Percentiles rank a stretch among this genome's conserved stretches.
Evolutionary conservation across 2,888 invertebrate species (phyloP).

Genomic region (Boloria selene): DNA sequence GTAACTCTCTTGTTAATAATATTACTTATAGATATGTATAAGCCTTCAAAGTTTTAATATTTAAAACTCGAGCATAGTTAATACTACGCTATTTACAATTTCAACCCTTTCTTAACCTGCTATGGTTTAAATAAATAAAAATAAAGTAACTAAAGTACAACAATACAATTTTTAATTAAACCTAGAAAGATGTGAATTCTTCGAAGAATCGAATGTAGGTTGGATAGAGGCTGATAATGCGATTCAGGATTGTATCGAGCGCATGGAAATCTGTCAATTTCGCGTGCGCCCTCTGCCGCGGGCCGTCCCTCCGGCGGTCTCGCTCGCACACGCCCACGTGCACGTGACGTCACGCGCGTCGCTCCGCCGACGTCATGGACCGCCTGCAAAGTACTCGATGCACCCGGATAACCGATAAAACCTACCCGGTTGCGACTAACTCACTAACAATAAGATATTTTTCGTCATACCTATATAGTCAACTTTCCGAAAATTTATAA

Average conservation of each 20-base stretch:
- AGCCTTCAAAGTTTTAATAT: background rate
- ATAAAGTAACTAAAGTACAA: too few species aligned
- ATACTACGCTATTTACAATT: too few species aligned
- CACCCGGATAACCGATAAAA: slow-evolving; percentile 24
- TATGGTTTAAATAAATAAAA: too few species aligned
- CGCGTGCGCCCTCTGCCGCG: slow-evolving; percentile 63
- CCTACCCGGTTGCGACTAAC: slow-evolving; percentile 29
- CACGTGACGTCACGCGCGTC: slow-evolving; percentile 69
- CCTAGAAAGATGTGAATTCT: too few species aligned
- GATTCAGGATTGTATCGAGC: slow-evolving; percentile 76
- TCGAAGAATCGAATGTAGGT: too few species aligned
- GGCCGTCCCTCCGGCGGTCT: slow-evolving; percentile 48
- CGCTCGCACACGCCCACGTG: slow-evolving; percentile 72
- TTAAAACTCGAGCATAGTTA: too few species aligned
- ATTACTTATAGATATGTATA: background rate
- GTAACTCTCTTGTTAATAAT: too few species aligned
- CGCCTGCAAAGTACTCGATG: slow-evolving; percentile 44
- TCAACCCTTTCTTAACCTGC: too few species aligned
- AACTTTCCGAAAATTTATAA: too few species aligned
- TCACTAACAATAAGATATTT: background rate
- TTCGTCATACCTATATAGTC: too few species aligned
- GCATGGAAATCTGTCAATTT: slow-evolving; percentile 73
- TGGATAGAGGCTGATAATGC: slow-evolving; percentile 56
- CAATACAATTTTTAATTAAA: too few species aligned
- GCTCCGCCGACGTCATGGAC: slow-evolving; percentile 65